Conservation (phyloP, 2,888 invertebrate genomes). For the Timandra comae region DNA sequence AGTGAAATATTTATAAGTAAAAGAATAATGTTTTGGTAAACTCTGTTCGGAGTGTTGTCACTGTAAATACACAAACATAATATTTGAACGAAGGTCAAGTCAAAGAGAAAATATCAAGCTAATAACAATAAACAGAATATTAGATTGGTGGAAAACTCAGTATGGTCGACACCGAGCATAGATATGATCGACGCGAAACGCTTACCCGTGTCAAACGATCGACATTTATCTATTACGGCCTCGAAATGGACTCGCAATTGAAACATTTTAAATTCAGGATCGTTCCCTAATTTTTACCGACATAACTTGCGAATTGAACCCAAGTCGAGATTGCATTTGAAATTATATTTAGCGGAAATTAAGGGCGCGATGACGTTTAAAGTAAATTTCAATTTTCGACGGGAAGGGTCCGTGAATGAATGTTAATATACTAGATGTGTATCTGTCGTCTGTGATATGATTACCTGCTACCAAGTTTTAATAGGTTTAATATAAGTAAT, state of each 20-base stretch:
- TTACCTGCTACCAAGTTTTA: background rate
- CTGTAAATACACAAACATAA: no score
- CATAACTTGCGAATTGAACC: constrained; percentile 46
- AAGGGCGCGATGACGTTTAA: constrained; percentile 57
- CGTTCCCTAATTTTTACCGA: constrained; percentile 19
- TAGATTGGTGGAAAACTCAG: constrained; percentile 4
- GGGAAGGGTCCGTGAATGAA: constrained; percentile 46
- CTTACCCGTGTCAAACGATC: constrained; percentile 38
- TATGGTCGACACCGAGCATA: constrained; percentile 15
- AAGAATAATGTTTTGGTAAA: no score
- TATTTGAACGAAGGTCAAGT: no score
- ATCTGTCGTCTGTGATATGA: constrained; percentile 25
- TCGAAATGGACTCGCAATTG: constrained; percentile 31
- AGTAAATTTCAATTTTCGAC: constrained; percentile 67
- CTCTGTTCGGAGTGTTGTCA: no score
- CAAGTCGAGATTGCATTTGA: constrained; percentile 61
- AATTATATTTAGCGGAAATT: constrained; percentile 70
- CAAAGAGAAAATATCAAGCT: no score
- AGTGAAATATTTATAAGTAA: no score
- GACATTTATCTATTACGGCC: constrained; percentile 38
- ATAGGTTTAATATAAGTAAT: no score
- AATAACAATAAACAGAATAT: no score
- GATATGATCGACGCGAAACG: constrained; percentile 34
- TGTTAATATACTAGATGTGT: constrained; percentile 30
- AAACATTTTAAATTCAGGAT: constrained; percentile 19